Evolutionary conservation across 53 echinoderm and acorn worm species (phyloP), one percentile per base, ranked within the genome.

Genomic region (Luidia sarsii): DNA sequence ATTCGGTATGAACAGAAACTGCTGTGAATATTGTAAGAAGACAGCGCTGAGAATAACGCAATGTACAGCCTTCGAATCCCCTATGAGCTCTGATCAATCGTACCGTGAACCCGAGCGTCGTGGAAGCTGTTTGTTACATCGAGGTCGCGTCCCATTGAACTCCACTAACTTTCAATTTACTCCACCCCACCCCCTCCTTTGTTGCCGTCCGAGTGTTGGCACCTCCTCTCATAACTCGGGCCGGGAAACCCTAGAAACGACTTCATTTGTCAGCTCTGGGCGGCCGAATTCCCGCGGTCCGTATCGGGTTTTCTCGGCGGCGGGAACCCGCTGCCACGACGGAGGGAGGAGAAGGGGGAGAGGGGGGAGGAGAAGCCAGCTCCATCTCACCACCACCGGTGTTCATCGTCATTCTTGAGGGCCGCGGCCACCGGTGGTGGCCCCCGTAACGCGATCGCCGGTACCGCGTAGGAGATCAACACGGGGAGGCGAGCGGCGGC

Each of bases 271-370:
- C 46, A 45, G 61, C 59, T 59, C 77, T 77, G 45, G 60, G 16
- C 60, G 45, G n/a, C n/a, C n/a, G 30, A 20, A 48, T 60, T 77
- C 61, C 59, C 48, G 46, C 28, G 11, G 45, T n/a, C 28, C 30
- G 77, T 77, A 61, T 77, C 77, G 43, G 61, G 77, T 77, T 59
- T 61, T 60, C 48, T 25, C 43, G n/a, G 77, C 2, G 59, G 61
- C 7, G 9, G 30, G 31, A 45, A 31, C 46, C 29, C 39, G 56
- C 56, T 72, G 72, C 55, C 72, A 54, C 37, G n/a, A n/a, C n/a
- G n/a, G n/a, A n/a, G n/a, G n/a, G n/a, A n/a, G n/a, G n/a, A n/a
- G n/a, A n/a, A n/a, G n/a, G n/a, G n/a, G n/a, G n/a, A n/a, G n/a
- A n/a, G n/a, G n/a, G n/a, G n/a, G n/a, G n/a, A n/a, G n/a, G n/a